Conservation (phyloP, 2,888 invertebrate genomes). For the Oxystoma pomonae region DNA sequence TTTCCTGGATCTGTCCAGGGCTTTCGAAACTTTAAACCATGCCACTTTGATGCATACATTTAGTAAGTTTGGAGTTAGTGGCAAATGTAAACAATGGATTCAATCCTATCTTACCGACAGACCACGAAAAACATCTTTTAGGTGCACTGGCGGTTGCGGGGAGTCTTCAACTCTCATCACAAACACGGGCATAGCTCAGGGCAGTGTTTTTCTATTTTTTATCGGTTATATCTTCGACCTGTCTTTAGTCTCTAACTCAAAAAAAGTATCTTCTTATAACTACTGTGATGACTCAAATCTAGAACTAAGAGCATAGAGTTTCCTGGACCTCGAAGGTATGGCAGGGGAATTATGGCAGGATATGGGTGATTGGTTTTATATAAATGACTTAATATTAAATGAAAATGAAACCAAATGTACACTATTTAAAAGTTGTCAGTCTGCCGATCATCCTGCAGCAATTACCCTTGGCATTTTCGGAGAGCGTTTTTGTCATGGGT, state of each 20-base stretch:
- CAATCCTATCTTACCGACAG: too few relatives aligned
- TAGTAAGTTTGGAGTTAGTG: too few relatives aligned
- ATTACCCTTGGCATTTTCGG: neutral
- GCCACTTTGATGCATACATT: too few relatives aligned
- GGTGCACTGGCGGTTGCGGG: too few relatives aligned
- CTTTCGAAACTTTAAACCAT: too few relatives aligned
- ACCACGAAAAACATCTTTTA: too few relatives aligned
- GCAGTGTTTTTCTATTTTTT: too few relatives aligned
- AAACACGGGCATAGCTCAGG: too few relatives aligned
- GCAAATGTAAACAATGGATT: too few relatives aligned
- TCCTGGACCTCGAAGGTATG: neutral
- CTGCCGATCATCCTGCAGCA: neutral
- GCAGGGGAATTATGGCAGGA: neutral
- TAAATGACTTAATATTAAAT: neutral
- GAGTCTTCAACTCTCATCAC: too few relatives aligned
- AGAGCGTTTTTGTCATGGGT: neutral
- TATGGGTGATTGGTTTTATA: neutral
- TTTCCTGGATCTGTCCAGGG: too few relatives aligned
- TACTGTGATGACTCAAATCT: neutral
- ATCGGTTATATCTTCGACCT: too few relatives aligned
- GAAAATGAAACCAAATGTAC: neutral
- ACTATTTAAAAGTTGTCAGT: neutral
- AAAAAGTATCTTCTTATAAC: neutral
- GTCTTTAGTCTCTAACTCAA: neutral
- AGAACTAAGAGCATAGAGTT: neutral